Conservation (phyloP, 2,797 vertebrate genomes). For the Melanotaenia trifasciata region DNA sequence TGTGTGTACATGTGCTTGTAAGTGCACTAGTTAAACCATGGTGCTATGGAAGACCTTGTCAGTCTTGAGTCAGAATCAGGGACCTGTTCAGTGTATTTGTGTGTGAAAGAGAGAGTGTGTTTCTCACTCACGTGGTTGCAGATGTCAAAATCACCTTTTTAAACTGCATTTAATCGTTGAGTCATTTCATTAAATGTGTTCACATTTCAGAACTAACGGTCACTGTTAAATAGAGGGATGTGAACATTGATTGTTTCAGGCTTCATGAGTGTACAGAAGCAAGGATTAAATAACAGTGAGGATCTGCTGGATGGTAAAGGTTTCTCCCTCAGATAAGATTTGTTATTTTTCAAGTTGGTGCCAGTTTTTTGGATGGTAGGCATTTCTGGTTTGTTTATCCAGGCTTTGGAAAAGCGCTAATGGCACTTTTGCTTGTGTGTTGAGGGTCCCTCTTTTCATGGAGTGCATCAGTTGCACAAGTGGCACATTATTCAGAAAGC, state of each 20-base stretch:
- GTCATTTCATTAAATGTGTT: slow-evolving; percentile 47
- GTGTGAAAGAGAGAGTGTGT: slow-evolving; percentile 42
- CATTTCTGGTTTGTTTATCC: slow-evolving; percentile 47
- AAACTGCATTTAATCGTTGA: slow-evolving; percentile 19
- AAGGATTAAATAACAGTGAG: slow-evolving; percentile 25
- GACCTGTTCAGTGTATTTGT: slow-evolving; percentile 60
- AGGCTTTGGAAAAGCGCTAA: slow-evolving; percentile 35
- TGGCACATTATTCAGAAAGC: slow-evolving; percentile 36
- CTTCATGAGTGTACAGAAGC: slow-evolving; percentile 25
- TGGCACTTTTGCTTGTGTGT: slow-evolving; percentile 7
- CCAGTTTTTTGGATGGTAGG: slow-evolving; percentile 10
- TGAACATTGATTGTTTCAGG: slow-evolving; percentile 29
- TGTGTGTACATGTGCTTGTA: slow-evolving; percentile 27
- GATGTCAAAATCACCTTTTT: slow-evolving; percentile 38
- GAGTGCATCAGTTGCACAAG: slow-evolving; percentile 42
- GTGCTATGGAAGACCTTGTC: slow-evolving; percentile 82
- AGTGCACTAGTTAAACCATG: slow-evolving; percentile 78
- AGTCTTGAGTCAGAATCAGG: slow-evolving; percentile 82
- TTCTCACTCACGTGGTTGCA: slow-evolving; percentile 40
- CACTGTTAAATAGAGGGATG: slow-evolving; percentile 28
- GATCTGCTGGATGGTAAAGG: slow-evolving; percentile 7
- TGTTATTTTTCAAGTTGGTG: slow-evolving; percentile 20
- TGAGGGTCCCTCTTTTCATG: slow-evolving; percentile 16
- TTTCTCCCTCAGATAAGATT: slow-evolving; percentile 18
- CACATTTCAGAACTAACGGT: slow-evolving; percentile 41